A percentile compares a stretch with the other conserved stretches of the same genome.
Conservation (phyloP, 1,140 invertebrate genomes). For the Scaptomyza pallida region DNA sequence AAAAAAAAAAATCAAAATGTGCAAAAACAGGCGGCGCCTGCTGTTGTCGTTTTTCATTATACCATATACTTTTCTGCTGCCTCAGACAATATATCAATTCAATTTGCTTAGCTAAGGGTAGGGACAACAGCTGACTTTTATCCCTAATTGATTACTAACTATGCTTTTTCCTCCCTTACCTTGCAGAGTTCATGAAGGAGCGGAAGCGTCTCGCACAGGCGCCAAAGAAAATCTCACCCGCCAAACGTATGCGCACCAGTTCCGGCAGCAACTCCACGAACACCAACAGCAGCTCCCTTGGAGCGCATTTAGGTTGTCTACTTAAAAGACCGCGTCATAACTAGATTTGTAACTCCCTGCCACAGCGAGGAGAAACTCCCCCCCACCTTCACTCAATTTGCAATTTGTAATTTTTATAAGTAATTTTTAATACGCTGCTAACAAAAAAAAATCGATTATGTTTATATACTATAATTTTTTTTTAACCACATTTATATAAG, state of each 20-base stretch:
- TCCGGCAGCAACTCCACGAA: constrained; percentile 41
- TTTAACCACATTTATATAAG: constrained; percentile 32
- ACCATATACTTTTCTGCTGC: background rate
- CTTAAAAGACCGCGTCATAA: constrained; percentile 62
- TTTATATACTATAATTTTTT: no score
- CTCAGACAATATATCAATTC: constrained; percentile 47
- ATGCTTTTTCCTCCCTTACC: constrained; percentile 27
- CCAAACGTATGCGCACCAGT: constrained; percentile 73
- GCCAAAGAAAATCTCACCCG: constrained; percentile 79
- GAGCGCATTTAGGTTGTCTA: constrained; percentile 47
- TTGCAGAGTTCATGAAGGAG: constrained; percentile 84
- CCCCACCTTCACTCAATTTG: constrained; percentile 27
- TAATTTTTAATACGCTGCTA: constrained; percentile 63
- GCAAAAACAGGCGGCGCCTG: constrained; percentile 80
- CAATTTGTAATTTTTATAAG: constrained; percentile 71
- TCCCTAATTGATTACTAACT: constrained; percentile 41
- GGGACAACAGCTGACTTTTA: constrained; percentile 65
- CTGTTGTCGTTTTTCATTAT: constrained; percentile 44
- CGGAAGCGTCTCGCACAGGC: constrained; percentile 81
- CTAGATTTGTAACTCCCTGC: constrained; percentile 12
- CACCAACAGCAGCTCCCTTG: constrained; percentile 33
- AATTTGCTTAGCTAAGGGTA: constrained; percentile 4
- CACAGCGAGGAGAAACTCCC: background rate
- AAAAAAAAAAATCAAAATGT: constrained; percentile 74
- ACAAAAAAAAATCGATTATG: constrained; percentile 24